Evolutionary conservation across 2,797 vertebrate genomes (phyloP).

Genomic region (Gadopsis marmoratus): DNA sequence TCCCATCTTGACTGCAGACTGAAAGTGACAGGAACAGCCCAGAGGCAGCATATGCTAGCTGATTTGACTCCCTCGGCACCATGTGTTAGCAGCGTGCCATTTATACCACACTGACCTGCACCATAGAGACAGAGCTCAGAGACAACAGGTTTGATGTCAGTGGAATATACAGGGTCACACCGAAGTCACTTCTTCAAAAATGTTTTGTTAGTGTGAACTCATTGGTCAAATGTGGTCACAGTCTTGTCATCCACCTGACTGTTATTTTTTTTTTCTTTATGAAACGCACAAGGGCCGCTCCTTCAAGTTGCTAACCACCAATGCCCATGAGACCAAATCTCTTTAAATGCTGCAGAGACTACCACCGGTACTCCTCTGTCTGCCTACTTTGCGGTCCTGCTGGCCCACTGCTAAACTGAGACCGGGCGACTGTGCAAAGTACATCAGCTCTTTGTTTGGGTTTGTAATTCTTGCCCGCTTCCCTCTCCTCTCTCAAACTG

Average conservation of each 20-base stretch:
- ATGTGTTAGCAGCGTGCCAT: slow-evolving; percentile 77
- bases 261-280: slow-evolving; percentile 49
- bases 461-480: slow-evolving; percentile 70
- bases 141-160: slow-evolving; percentile 57
- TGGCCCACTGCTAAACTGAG: slow-evolving; percentile 64
- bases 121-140: slow-evolving; percentile 49
- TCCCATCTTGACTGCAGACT: slow-evolving; percentile 41
- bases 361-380: slow-evolving; percentile 48
- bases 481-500: slow-evolving; percentile 55
- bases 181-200: slow-evolving; percentile 18
- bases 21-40: slow-evolving; percentile 68
- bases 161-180: slow-evolving; percentile 32
- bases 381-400: slow-evolving; percentile 60
- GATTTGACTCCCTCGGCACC: slow-evolving; percentile 62
- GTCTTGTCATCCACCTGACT: slow-evolving; percentile 41
- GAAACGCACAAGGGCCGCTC: slow-evolving; percentile 42
- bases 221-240: slow-evolving; percentile 9
- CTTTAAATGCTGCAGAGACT: slow-evolving; percentile 36
- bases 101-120: slow-evolving; percentile 79
- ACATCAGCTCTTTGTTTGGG: slow-evolving; percentile 73
- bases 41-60: slow-evolving; percentile 67
- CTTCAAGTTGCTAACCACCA: slow-evolving; percentile 55
- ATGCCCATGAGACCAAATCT: slow-evolving; percentile 54
- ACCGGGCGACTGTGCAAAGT: slow-evolving; percentile 60
- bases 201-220: slow-evolving; percentile 1